A percentile compares a stretch with the other conserved stretches of the same genome.
Evolutionary conservation across 2,888 invertebrate genomes (phyloP).

Genomic region (Plutella xylostella): DNA sequence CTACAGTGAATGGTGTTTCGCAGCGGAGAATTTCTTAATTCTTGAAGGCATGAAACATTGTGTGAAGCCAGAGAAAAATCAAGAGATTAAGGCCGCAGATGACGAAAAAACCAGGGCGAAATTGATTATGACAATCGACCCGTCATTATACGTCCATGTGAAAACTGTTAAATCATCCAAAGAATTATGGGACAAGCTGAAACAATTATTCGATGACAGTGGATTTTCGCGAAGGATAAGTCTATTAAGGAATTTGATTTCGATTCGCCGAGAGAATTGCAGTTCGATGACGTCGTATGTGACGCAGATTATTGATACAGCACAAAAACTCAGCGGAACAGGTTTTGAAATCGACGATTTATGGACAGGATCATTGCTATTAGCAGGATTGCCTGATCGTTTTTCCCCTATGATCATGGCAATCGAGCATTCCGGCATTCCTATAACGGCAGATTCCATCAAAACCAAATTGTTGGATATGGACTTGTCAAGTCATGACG

Average conservation of each 20-base stretch:
- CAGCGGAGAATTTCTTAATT: too few relatives aligned
- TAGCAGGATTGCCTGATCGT: conserved; percentile 3
- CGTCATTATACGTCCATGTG: conserved; percentile 1
- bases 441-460: conserved; percentile 5
- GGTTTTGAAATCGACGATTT: conserved; percentile 5
- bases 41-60: background rate
- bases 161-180: background rate
- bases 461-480: conserved; percentile 6
- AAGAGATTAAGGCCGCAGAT: background rate
- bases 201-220: conserved; percentile 1
- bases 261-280: conserved; percentile 3
- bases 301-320: conserved; percentile 4
- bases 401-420: conserved; percentile 8
- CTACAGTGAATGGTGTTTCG: too few relatives aligned
- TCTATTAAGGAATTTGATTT: conserved; percentile 1
- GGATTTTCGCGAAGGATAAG: conserved; percentile 5
- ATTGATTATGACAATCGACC: conserved; percentile 5
- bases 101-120: conserved; percentile 4
- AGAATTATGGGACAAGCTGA: conserved; percentile 5
- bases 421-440: conserved; percentile 4
- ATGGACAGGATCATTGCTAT: conserved; percentile 5
- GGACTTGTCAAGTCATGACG: background rate
- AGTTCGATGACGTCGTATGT: conserved; percentile 7
- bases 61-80: background rate
- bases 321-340: conserved; percentile 3